A percentile compares a stretch with the other conserved stretches of the same genome.
Evolutionary conservation across 2,113 vertebrate species (phyloP).

Genomic region (Ammodramus savannarum): DNA sequence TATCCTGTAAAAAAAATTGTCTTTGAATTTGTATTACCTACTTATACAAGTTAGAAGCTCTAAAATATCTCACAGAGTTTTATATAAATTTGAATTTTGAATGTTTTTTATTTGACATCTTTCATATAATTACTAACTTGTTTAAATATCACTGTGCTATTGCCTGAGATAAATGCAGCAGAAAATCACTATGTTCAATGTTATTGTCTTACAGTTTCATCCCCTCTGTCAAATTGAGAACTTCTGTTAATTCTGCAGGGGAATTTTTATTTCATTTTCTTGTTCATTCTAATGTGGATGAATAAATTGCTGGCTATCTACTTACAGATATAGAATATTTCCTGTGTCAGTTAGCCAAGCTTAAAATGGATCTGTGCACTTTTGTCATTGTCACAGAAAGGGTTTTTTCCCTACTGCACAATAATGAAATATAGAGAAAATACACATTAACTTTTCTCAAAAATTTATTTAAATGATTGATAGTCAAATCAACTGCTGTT

Average conservation of each 20-base stretch:
- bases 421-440: slow-evolving; percentile 1
- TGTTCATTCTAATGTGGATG: not conserved
- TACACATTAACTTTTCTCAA: not conserved
- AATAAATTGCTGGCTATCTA: slow-evolving; percentile 24
- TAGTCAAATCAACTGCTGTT: not conserved
- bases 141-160: slow-evolving; percentile 42
- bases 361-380: not conserved
- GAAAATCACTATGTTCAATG: slow-evolving; percentile 39
- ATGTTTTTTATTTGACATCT: slow-evolving; percentile 30
- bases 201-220: not conserved
- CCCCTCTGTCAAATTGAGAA: not conserved
- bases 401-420: not conserved
- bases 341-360: not conserved
- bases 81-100: slow-evolving; percentile 31
- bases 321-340: not conserved
- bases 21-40: not conserved
- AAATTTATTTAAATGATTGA: not conserved
- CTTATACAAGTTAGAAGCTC: not conserved
- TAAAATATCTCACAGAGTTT: not conserved
- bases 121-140: slow-evolving; percentile 44
- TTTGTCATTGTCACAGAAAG: not conserved
- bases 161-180: slow-evolving; percentile 41
- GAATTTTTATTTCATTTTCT: slow-evolving; percentile 28
- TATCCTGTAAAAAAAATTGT: not conserved
- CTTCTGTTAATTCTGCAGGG: not conserved